Conservation (phyloP, 23 tunicate species). For the Halocynthia aurantium region DNA sequence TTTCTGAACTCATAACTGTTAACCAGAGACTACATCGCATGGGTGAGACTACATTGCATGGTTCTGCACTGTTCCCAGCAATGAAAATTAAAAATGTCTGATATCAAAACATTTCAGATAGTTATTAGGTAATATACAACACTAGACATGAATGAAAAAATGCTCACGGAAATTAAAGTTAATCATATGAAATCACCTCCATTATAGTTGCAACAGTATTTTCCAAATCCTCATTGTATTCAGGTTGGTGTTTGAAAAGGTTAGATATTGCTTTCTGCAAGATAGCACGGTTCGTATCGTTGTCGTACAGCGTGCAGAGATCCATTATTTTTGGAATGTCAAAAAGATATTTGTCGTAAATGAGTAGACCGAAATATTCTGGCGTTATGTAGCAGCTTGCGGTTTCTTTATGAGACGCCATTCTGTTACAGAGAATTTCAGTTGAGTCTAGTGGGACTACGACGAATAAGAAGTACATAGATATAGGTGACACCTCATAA, state of each 20-base stretch:
- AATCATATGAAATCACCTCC: constrained; percentile 18
- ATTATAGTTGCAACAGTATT: constrained; percentile 49
- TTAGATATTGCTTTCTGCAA: constrained; percentile 44
- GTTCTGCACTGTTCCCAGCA: too few relatives aligned
- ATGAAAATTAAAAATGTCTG: too few relatives aligned
- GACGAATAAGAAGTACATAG: background rate
- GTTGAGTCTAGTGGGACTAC: background rate
- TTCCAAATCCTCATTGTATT: constrained; percentile 48
- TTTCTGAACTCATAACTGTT: too few relatives aligned
- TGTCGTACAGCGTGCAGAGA: constrained; percentile 45
- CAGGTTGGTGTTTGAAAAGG: constrained; percentile 53
- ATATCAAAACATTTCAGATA: too few relatives aligned
- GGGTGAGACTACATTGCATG: too few relatives aligned
- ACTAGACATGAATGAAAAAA: too few relatives aligned
- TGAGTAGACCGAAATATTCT: constrained; percentile 40
- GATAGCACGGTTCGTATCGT: constrained; percentile 30
- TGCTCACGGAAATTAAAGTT: too few relatives aligned
- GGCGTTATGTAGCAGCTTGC: constrained; percentile 38
- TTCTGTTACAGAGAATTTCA: constrained; percentile 17
- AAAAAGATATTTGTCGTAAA: constrained; percentile 73
- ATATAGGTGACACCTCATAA: constrained; percentile 33
- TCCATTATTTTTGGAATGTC: constrained; percentile 91
- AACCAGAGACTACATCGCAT: too few relatives aligned
- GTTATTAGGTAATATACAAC: too few relatives aligned
- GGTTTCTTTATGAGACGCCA: constrained; percentile 85